Evolutionary conservation across 2,113 vertebrate genomes (phyloP).

Genomic region (Procavia capensis): DNA sequence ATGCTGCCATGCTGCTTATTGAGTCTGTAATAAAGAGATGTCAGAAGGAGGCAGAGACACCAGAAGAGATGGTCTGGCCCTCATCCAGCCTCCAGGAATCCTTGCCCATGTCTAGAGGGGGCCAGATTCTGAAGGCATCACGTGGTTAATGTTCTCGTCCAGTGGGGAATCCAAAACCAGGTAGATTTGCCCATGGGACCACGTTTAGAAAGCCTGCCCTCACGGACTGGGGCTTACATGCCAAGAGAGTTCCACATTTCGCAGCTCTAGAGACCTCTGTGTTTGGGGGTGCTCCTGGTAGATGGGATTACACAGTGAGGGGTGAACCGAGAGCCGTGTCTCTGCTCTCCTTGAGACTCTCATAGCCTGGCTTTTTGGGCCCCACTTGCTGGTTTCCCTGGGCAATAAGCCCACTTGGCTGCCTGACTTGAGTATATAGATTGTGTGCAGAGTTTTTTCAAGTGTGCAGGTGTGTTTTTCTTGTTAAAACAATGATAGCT

Average conservation of each 20-base stretch:
- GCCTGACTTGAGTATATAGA: not conserved
- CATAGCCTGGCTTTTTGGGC: fast-evolving
- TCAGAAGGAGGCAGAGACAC: fast-evolving
- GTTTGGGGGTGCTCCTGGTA: not conserved
- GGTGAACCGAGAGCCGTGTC: not conserved
- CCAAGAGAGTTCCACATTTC: not conserved
- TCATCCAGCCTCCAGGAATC: not conserved
- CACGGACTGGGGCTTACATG: fast-evolving
- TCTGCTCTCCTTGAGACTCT: not conserved
- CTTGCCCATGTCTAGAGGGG: not conserved
- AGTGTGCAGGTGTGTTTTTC: not conserved
- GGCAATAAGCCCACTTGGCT: not conserved
- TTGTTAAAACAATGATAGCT: slow-evolving; percentile 60
- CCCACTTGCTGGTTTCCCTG: not conserved
- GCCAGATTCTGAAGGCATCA: fast-evolving
- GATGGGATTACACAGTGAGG: fast-evolving
- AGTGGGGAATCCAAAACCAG: not conserved
- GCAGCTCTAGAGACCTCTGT: not conserved
- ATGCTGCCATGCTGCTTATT: fast-evolving
- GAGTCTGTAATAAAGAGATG: no score
- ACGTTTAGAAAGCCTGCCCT: not conserved
- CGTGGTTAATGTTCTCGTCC: no score
- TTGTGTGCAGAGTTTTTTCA: not conserved
- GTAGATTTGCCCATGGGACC: not conserved
- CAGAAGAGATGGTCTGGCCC: not conserved